Conservation (phyloP, 2,888 invertebrate genomes). For the Sphaerophoria rueppellii region DNA sequence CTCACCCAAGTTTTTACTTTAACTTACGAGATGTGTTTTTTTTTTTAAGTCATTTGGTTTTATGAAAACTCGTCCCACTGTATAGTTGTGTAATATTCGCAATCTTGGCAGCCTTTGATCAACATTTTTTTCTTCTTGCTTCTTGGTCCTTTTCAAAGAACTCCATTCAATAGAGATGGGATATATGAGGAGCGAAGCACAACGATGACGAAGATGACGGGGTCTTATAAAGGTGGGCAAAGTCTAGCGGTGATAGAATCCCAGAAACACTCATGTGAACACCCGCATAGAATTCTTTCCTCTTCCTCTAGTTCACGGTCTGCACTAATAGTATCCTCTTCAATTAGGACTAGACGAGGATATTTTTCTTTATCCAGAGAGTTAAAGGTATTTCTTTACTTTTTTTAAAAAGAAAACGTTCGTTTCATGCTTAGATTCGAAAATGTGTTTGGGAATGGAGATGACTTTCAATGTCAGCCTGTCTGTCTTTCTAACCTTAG, state of each 20-base stretch:
- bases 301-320: background rate
- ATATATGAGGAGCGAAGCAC: background rate
- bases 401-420: slow-evolving; percentile 17
- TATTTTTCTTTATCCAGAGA: slow-evolving; percentile 16
- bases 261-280: slow-evolving; percentile 67
- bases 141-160: background rate
- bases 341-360: slow-evolving; percentile 68
- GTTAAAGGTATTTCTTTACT: slow-evolving; percentile 1
- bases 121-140: slow-evolving; percentile 2
- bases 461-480: slow-evolving; percentile 52
- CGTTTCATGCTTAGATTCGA: slow-evolving; percentile 42
- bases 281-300: slow-evolving; percentile 59
- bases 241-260: slow-evolving; percentile 1
- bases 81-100: slow-evolving; percentile 47
- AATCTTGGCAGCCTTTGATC: slow-evolving; percentile 70
- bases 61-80: slow-evolving; percentile 22
- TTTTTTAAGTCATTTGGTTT: slow-evolving; percentile 48
- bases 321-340: slow-evolving; percentile 66
- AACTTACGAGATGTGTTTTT: slow-evolving; percentile 22
- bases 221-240: slow-evolving; percentile 19
- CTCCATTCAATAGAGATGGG: slow-evolving; percentile 51
- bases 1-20: slow-evolving; percentile 27
- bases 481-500: slow-evolving; percentile 19
- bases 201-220: background rate
- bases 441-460: slow-evolving; percentile 3